phyloP scores from a whole-genome alignment of 2,797 vertebrate genomes.

The Graptemys geographica region DNA sequence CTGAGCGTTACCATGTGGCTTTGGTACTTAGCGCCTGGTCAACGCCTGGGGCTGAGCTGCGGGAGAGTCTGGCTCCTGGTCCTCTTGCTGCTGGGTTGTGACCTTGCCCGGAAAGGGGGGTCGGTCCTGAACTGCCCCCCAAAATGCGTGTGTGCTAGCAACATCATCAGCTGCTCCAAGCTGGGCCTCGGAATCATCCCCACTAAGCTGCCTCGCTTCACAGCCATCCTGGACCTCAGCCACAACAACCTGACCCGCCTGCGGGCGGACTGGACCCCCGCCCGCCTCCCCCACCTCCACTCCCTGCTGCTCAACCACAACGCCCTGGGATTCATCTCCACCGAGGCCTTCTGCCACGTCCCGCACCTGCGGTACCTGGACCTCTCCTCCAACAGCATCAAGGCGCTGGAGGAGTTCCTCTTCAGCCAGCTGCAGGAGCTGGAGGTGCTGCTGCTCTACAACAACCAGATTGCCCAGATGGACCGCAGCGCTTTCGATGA shows the following conservation, averaged over 20 bases:
- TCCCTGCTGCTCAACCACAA: constrained; percentile 95
- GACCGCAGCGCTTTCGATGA: constrained; percentile 91
- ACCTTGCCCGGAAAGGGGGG: constrained; percentile 28
- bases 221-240: constrained; percentile 92
- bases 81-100: constrained; percentile 50
- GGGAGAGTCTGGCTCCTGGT: not conserved
- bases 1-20: constrained; percentile 15
- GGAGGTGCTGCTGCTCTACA: constrained; percentile 94
- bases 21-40: not conserved
- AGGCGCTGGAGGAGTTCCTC: constrained; percentile 89
- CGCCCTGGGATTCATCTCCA: constrained; percentile 90
- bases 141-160: constrained; percentile 94
- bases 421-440: constrained; percentile 90
- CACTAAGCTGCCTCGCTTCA: constrained; percentile 86
- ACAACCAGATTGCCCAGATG: constrained; percentile 91
- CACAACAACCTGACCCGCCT: constrained; percentile 90
- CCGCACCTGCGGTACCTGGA: constrained; percentile 92
- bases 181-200: constrained; percentile 88
- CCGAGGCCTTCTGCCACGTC: constrained; percentile 90
- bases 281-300: constrained; percentile 88
- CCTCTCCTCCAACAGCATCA: constrained; percentile 92
- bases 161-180: constrained; percentile 97
- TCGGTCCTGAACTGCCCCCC: constrained; percentile 85
- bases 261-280: constrained; percentile 89
- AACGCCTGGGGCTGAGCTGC: not conserved